Conservation (phyloP, 2,888 invertebrate genomes). For the Clusia tigrina region DNA sequence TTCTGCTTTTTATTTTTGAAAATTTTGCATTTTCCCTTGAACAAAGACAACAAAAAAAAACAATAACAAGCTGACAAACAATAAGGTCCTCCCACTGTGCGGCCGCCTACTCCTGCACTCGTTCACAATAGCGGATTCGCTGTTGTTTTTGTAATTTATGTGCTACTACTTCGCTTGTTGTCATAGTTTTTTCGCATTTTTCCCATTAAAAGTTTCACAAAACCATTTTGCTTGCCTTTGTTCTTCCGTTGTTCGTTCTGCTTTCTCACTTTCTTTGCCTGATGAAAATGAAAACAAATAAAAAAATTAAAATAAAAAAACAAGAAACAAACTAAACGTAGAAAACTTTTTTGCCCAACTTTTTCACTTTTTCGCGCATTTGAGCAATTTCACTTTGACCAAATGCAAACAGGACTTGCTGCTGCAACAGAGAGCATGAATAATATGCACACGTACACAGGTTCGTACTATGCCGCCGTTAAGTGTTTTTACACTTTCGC, state of each 20-base stretch:
- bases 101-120: too few relatives aligned
- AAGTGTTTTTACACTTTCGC: not conserved
- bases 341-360: too few relatives aligned
- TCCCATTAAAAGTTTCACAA: not conserved
- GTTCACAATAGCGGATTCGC: not conserved
- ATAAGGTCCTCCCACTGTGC: too few relatives aligned
- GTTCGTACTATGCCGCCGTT: too few relatives aligned
- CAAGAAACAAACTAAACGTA: too few relatives aligned
- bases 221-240: not conserved
- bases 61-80: too few relatives aligned
- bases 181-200: not conserved
- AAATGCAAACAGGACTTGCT: not conserved
- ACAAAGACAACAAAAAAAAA: not conserved
- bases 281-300: too few relatives aligned
- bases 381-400: slow-evolving; percentile 5
- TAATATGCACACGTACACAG: not conserved
- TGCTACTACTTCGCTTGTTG: not conserved
- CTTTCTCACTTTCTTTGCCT: not conserved
- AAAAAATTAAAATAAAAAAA: slow-evolving; percentile 3
- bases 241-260: not conserved
- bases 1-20: not conserved
- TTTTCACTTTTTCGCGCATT: slow-evolving; percentile 7
- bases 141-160: not conserved
- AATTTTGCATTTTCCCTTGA: not conserved
- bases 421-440: not conserved